phyloP scores from a whole-genome alignment of 2,888 invertebrate species.

The Himalopsyche anomala region DNA sequence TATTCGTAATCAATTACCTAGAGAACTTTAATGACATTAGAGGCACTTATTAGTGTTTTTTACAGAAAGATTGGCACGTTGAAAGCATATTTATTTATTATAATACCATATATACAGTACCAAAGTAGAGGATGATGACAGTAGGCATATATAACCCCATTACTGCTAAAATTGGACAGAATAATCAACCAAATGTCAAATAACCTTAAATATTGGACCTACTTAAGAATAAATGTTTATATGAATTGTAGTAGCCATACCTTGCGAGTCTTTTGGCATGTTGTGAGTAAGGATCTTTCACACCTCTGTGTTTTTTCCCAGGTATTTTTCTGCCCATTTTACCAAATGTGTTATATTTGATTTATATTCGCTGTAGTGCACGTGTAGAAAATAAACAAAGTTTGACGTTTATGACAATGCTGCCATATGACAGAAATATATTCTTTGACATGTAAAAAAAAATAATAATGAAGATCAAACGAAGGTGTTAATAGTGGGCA shows the following conservation, averaged over 20 bases:
- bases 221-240: not conserved
- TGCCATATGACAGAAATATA: not conserved
- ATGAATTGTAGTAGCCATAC: constrained; percentile 72
- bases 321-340: constrained; percentile 88
- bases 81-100: too few species aligned
- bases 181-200: not conserved
- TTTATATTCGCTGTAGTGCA: not conserved
- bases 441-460: too few species aligned
- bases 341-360: not conserved
- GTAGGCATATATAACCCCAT: too few species aligned
- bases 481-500: too few species aligned
- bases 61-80: too few species aligned
- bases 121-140: too few species aligned
- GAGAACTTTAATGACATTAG: too few species aligned
- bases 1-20: too few species aligned
- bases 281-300: constrained; percentile 87
- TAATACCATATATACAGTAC: too few species aligned
- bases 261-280: constrained; percentile 78
- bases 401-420: not conserved
- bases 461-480: too few species aligned
- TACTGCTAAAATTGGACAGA: too few species aligned
- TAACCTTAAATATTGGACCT: constrained; percentile 2
- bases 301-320: constrained; percentile 86
- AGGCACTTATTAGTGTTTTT: too few species aligned
- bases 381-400: not conserved